Base-by-base conservation (phyloP, 2,113 vertebrate species). In the Poicephalus gulielmi region DNA sequence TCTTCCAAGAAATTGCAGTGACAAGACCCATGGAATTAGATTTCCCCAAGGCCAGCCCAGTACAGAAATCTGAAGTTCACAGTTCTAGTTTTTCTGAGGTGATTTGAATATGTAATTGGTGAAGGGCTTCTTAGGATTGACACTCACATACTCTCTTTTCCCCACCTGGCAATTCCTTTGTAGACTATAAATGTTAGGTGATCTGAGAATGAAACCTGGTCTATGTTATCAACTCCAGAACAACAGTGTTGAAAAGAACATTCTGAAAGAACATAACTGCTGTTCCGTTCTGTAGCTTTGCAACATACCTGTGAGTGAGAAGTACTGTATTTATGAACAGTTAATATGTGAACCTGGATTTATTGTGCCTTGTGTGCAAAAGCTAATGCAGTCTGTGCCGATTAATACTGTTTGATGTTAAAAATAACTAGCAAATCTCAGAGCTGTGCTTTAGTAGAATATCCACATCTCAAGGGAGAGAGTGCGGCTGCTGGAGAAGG, bases 321-420 rank as follows among this genome's bases (percentile, higher is more conserved):
- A 94, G 46, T 28, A 31, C 24, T 60, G 43, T 85, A 39, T 74
- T 86, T 73, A 55, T 83, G 47, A 75, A 49, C 70, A 87, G 70
- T 75, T 77, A 67, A 50, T 63, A 37, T 6, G 30, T 90, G 53
- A 84, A 60, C 24, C n/a, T 83, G 50, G 67, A 73, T 88, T 88
- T 90, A 78, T 49, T 77, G 95, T 96, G 95, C 86, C 93, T 94
- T 94, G 81, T 94, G 57, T 89, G 83, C 64, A 77, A 92, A 92
- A 91, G 62, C 69, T 86, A 49, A 88, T 55, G 64, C 55, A 53
- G 39, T 63, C 70, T 93, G 86, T 90, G 82, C 78, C 0, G 3
- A 85, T 74, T 64, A 49, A 55, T 74, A 71, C 35, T 86, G 50
- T 86, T 86, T 35, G 59, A 75, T 86, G 66, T 84, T 90, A 75